Base-by-base conservation (phyloP, 1,140 invertebrate species). In the Drosophila punjabiensis region DNA sequence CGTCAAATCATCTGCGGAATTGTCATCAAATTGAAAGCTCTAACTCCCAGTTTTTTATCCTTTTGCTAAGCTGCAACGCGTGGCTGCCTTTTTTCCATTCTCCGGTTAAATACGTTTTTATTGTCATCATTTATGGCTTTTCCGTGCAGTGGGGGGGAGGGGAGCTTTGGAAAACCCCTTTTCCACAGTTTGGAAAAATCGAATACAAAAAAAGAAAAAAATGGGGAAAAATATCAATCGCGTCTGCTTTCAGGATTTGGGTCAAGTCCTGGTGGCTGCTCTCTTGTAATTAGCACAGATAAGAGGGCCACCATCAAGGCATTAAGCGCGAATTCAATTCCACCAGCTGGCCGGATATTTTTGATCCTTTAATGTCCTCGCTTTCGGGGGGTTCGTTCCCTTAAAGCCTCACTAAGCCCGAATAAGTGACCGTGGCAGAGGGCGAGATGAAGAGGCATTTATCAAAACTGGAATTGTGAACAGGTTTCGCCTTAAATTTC, bases 1-100 rank as follows among this genome's bases (percentile, higher is more conserved):
- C 86, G 75, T 79, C 85, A 90, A 85, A 90, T 89, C 86, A 89
- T 89, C 85, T 85, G 56, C 86, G 86, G 86, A 89, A 89, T 89
- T 89, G 85, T 89, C 85, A 89, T 89, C 81, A 89, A 89, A 89
- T 89, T 89, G 86, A 89, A 89, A 82, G 81, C 78, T 71, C 68
- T 47, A 47, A 13, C 20, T 74, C 59, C 56, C 63, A 18, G 33
- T 50, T 48, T 61, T 61, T 66, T 61, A 33, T 53, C 52, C 33
- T 16, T 43, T 70, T 30, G 74, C 83, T 86, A 87, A 86, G 82
- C 82, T 86, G 82, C 82, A 86, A 87, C 82, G 82, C 82, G 82
- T 86, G 82, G 83, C 82, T 87, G 82, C 71, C 43, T 79, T 64
- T 76, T 83, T 74, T 73, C 60, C 20, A 58, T 59, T 59, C 45